Conservation (phyloP, 2,888 invertebrate genomes). For the Acholoe squamosa region DNA sequence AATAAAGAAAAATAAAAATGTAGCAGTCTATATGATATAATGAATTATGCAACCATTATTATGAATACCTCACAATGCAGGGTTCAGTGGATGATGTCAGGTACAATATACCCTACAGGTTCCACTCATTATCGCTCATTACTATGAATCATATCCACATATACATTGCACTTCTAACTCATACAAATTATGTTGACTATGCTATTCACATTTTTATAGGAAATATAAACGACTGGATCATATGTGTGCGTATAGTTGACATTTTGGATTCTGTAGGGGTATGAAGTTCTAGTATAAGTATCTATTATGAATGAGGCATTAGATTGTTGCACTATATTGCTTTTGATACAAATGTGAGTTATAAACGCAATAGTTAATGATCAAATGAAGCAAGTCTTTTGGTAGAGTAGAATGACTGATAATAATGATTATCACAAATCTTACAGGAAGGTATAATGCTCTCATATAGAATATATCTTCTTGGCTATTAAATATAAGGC, state of each 20-base stretch:
- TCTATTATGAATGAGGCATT: neutral
- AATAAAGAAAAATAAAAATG: too few species aligned
- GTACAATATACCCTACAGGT: too few species aligned
- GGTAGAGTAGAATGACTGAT: neutral
- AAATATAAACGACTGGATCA: neutral
- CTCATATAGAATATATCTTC: too few species aligned
- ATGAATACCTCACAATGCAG: too few species aligned
- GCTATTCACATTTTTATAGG: neutral
- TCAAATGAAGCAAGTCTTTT: neutral
- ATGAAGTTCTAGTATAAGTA: neutral
- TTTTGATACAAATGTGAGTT: neutral
- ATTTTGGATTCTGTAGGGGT: neutral
- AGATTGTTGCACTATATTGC: neutral
- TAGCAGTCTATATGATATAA: too few species aligned
- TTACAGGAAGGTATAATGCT: neutral
- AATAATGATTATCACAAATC: neutral
- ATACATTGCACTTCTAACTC: too few species aligned
- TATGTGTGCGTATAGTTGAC: conserved; percentile 7
- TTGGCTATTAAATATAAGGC: neutral
- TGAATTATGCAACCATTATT: too few species aligned
- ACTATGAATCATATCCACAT: too few species aligned
- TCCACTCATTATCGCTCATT: too few species aligned
- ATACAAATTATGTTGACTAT: neutral
- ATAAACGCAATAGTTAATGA: neutral
- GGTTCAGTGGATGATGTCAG: too few species aligned